Evolutionary conservation across 2,888 invertebrate genomes (phyloP), one percentile per base, ranked within the genome.

Genomic region (Apotomis turbidana): DNA sequence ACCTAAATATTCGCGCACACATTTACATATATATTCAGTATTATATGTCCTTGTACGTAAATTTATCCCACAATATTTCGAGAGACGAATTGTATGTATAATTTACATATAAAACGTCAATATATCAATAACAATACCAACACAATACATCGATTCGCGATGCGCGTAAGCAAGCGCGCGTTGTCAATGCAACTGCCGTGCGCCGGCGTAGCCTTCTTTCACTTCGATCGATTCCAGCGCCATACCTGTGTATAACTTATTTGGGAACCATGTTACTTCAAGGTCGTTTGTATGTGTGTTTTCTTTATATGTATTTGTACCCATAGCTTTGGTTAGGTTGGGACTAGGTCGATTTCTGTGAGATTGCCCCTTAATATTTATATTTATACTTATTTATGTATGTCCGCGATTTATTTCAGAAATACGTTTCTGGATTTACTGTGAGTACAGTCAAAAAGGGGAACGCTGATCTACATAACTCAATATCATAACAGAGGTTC

Each of bases 161-260:
- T 88, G 86, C 87, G 90, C 85, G 87, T 84, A 80, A 79, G 85
- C 88, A 80, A 81, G 81, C 89, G 85, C 75, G 74, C 86, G 85
- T 80, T 86, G 87, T 81, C 80, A 85, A 85, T 81, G 85, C 86
- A 85, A 90, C 90, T 88, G 86, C 78, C 81, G 77, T 78, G 84
- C 83, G 78, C 78, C n/a, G 41, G 81, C 87, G 84, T 83, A 81
- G 76, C 75, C 79, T 81, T 92, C 92, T 91, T 91, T 92, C 92
- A 90, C 92, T 89, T 87, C 80, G 77, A 81, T 79, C 76, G 77
- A 80, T 81, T 82, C 81, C 80, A 79, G 78, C 76, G 76, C 76
- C 79, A 76, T 76, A 79, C 81, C 76, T 78, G 75, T 62, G 66
- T 57, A 67, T 70, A 67, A 63, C 70, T 73, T 61, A 73, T 67